Evolutionary conservation across 1,140 invertebrate species (phyloP), one percentile per base, ranked within the genome.

Genomic region (Hypsibius dujardini): DNA sequence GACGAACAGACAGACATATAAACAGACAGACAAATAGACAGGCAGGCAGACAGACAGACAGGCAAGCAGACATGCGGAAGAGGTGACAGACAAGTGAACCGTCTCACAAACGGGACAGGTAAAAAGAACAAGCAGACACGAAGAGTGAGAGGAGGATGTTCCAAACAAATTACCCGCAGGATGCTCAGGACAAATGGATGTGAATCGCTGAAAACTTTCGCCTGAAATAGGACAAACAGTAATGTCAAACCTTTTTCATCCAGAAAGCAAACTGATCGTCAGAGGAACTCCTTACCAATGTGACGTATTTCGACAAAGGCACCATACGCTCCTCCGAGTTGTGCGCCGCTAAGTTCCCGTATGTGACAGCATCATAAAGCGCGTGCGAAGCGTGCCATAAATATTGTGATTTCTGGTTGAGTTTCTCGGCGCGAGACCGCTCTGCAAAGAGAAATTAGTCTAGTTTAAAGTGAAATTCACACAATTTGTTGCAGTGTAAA

Each of bases 371-470:
- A 62, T 86, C 82, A 75, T 87, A 84, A 47, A 96, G 80, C 28
- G 89, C 85, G 76, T 94, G 89, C 77, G 90, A 93, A 7, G 92
- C 88, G 71, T 90, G 85, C 94, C 93, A 97, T 73, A 95, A 83
- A 47, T 89, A 84, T 78, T 94, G 90, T 1, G 90, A 87, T 74
- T 89, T 85, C 71, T 87, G 85, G 0, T 87, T 86, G 72, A 85
- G 84, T 75, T 86, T 86, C 75, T 95, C 92, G 46, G 86, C 84
- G 45, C 87, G 86, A 59, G 88, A 85, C 47, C 90, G 85, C 62
- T 83, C 90, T 91, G 77, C 47, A 83, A 84, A 75, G 72, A 76
- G 72, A 67, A 73, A 50, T 40, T 2, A 12, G 40, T 59, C 71
- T 28, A 28, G 28, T 28, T 28, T 28, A 28, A 28, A 28, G 28